Conservation (phyloP, 2,888 invertebrate genomes). For the Vanessa cardui region DNA sequence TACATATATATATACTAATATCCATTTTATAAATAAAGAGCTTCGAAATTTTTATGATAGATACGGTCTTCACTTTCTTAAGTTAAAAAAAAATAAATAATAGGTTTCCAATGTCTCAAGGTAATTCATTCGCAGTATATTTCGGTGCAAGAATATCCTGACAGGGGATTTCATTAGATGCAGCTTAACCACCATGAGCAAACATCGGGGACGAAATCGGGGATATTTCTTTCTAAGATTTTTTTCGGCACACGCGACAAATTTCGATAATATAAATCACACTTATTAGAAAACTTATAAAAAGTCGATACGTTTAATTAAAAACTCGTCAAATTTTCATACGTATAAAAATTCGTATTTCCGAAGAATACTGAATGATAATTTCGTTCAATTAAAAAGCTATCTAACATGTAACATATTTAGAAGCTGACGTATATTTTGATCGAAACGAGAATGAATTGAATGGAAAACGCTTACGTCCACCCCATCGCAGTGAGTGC, state of each 20-base stretch:
- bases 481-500: constrained; percentile 62
- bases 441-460: constrained; percentile 39
- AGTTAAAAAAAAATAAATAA: too few relatives aligned
- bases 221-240: constrained; percentile 72
- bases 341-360: too few relatives aligned
- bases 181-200: constrained; percentile 78
- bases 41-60: too few relatives aligned
- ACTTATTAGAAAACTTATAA: not conserved
- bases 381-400: too few relatives aligned
- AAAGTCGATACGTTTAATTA: not conserved
- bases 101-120: constrained; percentile 48
- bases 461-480: constrained; percentile 65
- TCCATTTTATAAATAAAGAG: too few relatives aligned
- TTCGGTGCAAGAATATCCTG: constrained; percentile 74
- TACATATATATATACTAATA: too few relatives aligned
- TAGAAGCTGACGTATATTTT: constrained; percentile 5
- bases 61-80: too few relatives aligned
- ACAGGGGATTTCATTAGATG: constrained; percentile 83
- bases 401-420: not conserved
- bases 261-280: constrained; percentile 48
- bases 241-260: constrained; percentile 64
- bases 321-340: not conserved
- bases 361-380: too few relatives aligned
- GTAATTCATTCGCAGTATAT: constrained; percentile 48
- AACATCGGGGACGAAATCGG: constrained; percentile 77